These are phyloP conservation scores for Pachyuromys duprasi DNA, from an alignment of 2,797 vertebrate species.

Conservation along the genomic window DNA sequence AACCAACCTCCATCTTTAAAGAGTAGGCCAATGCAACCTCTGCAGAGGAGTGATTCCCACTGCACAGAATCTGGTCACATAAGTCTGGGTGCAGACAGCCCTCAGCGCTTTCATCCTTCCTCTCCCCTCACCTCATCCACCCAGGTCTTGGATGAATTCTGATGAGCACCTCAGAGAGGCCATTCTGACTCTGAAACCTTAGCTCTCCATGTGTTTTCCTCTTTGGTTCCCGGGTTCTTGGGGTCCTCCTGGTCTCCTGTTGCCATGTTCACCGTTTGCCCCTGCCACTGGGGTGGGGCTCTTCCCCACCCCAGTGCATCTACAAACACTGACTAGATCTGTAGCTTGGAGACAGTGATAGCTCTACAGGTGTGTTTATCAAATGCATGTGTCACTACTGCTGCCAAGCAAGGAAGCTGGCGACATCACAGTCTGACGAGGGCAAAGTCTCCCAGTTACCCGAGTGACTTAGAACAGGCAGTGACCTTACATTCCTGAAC, in stretches of 20 bases:
- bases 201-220: accelerated
- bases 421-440: no score
- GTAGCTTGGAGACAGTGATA: not conserved
- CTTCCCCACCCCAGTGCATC: not conserved
- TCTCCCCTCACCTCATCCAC: not conserved
- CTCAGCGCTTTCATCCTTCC: not conserved
- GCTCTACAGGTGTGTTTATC: no score
- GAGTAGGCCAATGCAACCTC: not conserved
- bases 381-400: accelerated
- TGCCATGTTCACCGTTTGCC: not conserved
- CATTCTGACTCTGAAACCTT: not conserved
- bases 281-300: no score
- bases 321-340: accelerated
- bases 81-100: accelerated
- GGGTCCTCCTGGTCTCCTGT: not conserved
- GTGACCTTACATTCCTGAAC: not conserved
- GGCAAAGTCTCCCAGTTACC: not conserved
- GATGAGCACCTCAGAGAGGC: not conserved
- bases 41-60: no score
- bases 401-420: accelerated
- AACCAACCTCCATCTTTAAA: not conserved
- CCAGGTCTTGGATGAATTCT: not conserved
- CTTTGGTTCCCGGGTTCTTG: not conserved
- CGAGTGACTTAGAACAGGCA: not conserved
- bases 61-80: not conserved